Conservation (phyloP, 2,888 invertebrate genomes). For the Catocala nupta region DNA sequence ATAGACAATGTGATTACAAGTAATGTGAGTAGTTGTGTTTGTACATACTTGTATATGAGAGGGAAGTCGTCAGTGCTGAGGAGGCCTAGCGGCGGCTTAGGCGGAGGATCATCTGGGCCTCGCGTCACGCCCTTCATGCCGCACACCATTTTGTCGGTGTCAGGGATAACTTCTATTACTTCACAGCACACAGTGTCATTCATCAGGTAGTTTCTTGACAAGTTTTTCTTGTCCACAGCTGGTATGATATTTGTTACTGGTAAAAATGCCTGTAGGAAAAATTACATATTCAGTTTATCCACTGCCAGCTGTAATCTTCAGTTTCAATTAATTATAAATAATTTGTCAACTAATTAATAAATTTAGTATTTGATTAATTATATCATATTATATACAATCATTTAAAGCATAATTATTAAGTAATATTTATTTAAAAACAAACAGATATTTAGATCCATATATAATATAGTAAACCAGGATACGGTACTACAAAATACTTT, state of each 20-base stretch:
- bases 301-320: too few relatives aligned
- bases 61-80: conserved; percentile 94
- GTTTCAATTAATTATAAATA: too few relatives aligned
- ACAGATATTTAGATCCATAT: too few relatives aligned
- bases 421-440: too few relatives aligned
- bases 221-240: conserved; percentile 93
- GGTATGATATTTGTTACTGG: conserved; percentile 91
- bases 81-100: conserved; percentile 92
- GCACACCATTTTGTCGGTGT: conserved; percentile 95
- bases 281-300: neutral
- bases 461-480: too few relatives aligned
- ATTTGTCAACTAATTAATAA: too few relatives aligned
- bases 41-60: conserved; percentile 93
- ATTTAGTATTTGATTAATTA: too few relatives aligned
- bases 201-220: conserved; percentile 92
- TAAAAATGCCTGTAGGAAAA: conserved; percentile 87
- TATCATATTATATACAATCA: too few relatives aligned
- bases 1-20: conserved; percentile 64
- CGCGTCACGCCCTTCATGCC: conserved; percentile 94
- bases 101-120: conserved; percentile 90
- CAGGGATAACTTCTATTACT: conserved; percentile 94
- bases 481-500: too few relatives aligned
- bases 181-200: conserved; percentile 96
- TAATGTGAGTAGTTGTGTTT: conserved; percentile 37
- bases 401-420: too few relatives aligned